A percentile compares a stretch with the other conserved stretches of the same genome.
These are phyloP conservation scores for Andrena dorsata DNA, from an alignment of 2,888 invertebrate species.

Conservation along the genomic window DNA sequence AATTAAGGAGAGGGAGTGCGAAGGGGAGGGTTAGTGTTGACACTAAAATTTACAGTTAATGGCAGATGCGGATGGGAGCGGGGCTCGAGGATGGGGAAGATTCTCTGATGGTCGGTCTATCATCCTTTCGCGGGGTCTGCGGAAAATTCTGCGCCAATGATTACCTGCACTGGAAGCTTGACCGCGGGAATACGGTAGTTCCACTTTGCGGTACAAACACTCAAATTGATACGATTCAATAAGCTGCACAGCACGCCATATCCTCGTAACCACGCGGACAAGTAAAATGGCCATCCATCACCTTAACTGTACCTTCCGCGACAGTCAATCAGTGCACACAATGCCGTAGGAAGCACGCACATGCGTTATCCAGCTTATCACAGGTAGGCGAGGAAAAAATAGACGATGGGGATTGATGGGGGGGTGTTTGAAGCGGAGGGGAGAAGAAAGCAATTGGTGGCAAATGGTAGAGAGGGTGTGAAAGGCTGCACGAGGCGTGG, in stretches of 20 bases:
- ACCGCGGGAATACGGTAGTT: background rate
- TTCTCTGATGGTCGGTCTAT: background rate
- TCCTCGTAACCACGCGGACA: too few species aligned
- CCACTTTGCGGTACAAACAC: too few species aligned
- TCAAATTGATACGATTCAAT: too few species aligned
- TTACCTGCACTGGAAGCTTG: background rate
- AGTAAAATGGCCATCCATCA: too few species aligned
- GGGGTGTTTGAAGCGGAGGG: background rate
- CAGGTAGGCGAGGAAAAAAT: constrained; percentile 8
- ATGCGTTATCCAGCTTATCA: background rate
- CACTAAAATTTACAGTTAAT: constrained; percentile 2
- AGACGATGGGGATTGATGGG: constrained; percentile 17
- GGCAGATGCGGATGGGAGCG: background rate
- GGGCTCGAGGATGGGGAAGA: background rate
- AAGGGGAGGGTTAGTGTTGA: background rate
- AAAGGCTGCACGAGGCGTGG: constrained; percentile 14
- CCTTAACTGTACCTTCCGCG: too few species aligned
- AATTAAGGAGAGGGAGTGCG: constrained; percentile 1
- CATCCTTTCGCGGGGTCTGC: background rate
- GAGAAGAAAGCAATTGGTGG: constrained; percentile 22
- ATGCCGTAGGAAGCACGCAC: background rate
- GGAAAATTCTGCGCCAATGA: background rate
- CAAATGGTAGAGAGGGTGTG: constrained; percentile 8
- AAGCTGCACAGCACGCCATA: too few species aligned
- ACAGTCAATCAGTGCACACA: background rate